Conservation (phyloP, 2,113 vertebrate species). For the Candoia aspera region DNA sequence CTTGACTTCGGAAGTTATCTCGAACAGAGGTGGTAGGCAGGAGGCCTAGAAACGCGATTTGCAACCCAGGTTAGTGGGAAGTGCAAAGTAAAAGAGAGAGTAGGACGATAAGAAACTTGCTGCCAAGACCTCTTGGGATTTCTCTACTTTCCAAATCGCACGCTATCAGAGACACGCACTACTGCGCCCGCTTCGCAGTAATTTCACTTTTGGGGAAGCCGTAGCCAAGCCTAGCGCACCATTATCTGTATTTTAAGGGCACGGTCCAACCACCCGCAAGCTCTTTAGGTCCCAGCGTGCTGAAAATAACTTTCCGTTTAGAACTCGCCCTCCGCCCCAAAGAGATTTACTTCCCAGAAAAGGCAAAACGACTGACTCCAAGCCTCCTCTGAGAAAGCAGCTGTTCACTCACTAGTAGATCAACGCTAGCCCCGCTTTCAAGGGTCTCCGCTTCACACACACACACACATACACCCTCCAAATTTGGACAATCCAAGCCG, state of each 20-base stretch:
- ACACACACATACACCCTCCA: background rate
- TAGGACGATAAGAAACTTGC: background rate
- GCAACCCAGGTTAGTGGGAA: background rate
- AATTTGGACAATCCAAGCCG: background rate
- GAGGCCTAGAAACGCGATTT: background rate
- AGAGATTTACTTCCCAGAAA: too few relatives aligned
- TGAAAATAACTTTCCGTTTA: background rate
- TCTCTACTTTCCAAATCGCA: background rate
- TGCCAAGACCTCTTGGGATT: too few relatives aligned
- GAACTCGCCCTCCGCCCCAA: background rate
- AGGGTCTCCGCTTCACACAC: too few relatives aligned
- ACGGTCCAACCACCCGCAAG: background rate
- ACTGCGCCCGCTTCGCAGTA: background rate
- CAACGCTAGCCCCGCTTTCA: background rate
- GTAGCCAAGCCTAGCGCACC: too few relatives aligned
- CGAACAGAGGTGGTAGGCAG: background rate
- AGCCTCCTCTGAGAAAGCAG: background rate
- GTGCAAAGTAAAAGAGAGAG: background rate
- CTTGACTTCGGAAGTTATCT: background rate
- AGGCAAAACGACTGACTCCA: background rate
- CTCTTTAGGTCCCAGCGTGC: too few relatives aligned
- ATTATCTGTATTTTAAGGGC: background rate
- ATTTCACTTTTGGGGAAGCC: too few relatives aligned
- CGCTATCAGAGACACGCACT: background rate
- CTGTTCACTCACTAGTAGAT: background rate